Evolutionary conservation across 2,113 vertebrate genomes (phyloP).

Genomic region (Gobiocypris rarus): DNA sequence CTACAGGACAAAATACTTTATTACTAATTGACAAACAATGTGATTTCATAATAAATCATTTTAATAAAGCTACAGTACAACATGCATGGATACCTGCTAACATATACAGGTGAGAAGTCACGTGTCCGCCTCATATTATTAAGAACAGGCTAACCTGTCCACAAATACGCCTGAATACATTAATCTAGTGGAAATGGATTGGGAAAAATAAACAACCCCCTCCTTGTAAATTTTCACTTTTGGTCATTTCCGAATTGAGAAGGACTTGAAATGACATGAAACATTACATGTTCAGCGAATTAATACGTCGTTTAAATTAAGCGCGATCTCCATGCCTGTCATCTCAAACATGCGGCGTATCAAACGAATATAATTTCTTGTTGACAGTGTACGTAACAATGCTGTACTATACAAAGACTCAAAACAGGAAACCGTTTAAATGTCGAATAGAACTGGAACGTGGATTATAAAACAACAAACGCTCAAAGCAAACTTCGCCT

Average conservation of each 20-base stretch:
- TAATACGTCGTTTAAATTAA: too few relatives aligned
- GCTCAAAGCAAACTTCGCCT: background rate
- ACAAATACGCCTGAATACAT: background rate
- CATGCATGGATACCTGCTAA: too few relatives aligned
- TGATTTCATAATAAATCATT: too few relatives aligned
- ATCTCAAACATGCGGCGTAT: background rate
- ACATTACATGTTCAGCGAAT: background rate
- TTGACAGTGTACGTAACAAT: background rate
- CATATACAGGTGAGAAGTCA: too few relatives aligned
- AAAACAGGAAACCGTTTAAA: background rate
- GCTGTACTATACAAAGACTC: too few relatives aligned
- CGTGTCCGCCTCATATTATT: too few relatives aligned
- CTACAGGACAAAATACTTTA: too few relatives aligned
- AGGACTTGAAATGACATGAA: background rate
- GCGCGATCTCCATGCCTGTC: too few relatives aligned
- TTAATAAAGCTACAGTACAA: too few relatives aligned
- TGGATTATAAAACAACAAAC: background rate
- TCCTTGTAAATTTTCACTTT: background rate
- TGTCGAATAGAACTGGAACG: background rate
- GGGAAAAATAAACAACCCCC: background rate
- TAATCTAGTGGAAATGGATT: background rate
- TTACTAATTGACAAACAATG: too few relatives aligned
- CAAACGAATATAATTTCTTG: background rate
- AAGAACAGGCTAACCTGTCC: too few relatives aligned
- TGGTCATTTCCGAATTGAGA: background rate